Evolutionary conservation across 2,113 vertebrate species (phyloP).

Genomic region (Muntiacus reevesi): DNA sequence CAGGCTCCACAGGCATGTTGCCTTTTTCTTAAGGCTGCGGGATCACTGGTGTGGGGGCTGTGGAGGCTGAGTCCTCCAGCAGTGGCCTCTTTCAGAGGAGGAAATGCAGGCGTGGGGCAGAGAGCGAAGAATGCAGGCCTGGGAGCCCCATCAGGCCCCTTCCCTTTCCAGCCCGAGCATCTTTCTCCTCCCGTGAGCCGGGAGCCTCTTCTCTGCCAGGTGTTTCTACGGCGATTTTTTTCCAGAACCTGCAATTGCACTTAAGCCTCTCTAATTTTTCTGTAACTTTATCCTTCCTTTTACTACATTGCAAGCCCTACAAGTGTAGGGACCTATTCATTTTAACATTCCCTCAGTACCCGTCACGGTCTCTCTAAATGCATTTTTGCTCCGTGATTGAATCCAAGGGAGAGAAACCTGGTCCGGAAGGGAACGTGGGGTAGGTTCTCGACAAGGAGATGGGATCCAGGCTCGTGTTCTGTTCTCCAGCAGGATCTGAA

Average conservation of each 20-base stretch:
- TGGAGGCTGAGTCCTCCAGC: fast-evolving
- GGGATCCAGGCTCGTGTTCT: fast-evolving
- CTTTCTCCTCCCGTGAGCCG: not conserved
- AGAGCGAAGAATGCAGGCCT: fast-evolving
- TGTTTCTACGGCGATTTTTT: not conserved
- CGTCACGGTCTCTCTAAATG: not conserved
- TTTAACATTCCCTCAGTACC: fast-evolving
- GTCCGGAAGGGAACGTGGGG: not conserved
- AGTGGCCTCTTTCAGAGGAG: not conserved
- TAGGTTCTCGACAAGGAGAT: not conserved
- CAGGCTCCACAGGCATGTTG: fast-evolving
- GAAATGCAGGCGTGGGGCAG: fast-evolving
- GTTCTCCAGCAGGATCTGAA: not conserved
- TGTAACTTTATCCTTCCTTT: not conserved
- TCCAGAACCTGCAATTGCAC: not conserved
- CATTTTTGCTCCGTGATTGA: not conserved
- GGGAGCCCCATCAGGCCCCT: not conserved
- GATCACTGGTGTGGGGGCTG: fast-evolving
- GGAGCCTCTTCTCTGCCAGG: not conserved
- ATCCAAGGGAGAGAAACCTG: fast-evolving
- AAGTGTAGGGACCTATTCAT: not conserved
- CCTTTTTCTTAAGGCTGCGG: not conserved
- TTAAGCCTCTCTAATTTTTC: not conserved
- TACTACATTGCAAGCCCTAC: not conserved
- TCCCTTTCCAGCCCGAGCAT: fast-evolving